phyloP scores from a whole-genome alignment of 2,113 vertebrate species.

The Phodopus roborovskii region DNA sequence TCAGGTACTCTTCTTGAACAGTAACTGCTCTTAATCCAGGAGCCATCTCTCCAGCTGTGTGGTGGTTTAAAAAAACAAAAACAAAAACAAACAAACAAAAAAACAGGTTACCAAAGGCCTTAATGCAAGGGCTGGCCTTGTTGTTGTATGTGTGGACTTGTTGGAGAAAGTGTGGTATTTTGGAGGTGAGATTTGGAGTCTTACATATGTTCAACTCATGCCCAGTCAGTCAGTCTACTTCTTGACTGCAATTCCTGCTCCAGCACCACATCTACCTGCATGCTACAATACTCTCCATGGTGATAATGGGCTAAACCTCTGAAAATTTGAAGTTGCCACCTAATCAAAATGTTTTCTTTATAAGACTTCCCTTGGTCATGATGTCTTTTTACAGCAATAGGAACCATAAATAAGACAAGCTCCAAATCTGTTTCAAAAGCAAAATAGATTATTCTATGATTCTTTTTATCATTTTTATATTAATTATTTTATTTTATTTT shows the following conservation, averaged over 20 bases:
- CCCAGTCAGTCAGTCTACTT: background rate
- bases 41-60: background rate
- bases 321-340: background rate
- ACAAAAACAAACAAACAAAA: too few species aligned
- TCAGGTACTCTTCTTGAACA: background rate
- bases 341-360: background rate
- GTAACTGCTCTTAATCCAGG: background rate
- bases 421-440: background rate
- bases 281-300: background rate
- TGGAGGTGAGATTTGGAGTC: background rate
- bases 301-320: background rate
- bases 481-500: too few species aligned
- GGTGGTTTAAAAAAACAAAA: background rate
- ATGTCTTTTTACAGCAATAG: background rate
- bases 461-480: background rate
- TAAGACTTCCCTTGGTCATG: background rate
- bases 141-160: background rate
- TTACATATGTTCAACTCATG: background rate
- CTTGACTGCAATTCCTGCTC: background rate
- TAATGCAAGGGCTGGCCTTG: background rate
- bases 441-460: too few species aligned
- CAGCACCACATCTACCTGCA: background rate
- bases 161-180: background rate
- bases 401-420: background rate
- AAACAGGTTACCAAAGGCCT: background rate